Evolutionary conservation across 2,888 invertebrate species (phyloP), one percentile per base, ranked within the genome.

Genomic region (Orthosia gracilis): DNA sequence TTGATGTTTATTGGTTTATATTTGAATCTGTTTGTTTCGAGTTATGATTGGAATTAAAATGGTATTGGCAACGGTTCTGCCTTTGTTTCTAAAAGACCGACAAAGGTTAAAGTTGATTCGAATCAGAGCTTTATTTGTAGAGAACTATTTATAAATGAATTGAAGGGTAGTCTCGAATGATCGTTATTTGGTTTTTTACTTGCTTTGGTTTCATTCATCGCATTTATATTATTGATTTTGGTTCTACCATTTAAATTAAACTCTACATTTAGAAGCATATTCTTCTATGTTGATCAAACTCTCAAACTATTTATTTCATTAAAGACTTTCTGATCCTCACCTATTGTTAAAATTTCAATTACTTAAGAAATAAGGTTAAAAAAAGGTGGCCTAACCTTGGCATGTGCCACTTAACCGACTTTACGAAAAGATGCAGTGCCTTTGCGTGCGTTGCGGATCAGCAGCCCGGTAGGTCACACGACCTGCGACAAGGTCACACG

Each of bases 371-470:
- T 69, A 66, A 75, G 73, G 70, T 57, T 49, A 78, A n/a, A n/a
- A n/a, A n/a, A n/a, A n/a, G 62, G 57, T 64, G 45, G 45, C 7
- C 7, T 65, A 49, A 69, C 86, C 80, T 84, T 80, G 76, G 31
- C 71, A 66, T 63, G 78, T 68, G 61, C 68, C 66, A 69, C 74
- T 83, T 78, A 78, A 63, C 73, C 73, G 72, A 66, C 64, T 69
- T 73, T 71, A 73, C 18, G 47, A 67, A 66, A 62, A 67, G 84
- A 75, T 83, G 80, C 80, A 85, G 73, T 78, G 72, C 79, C 73
- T 58, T 86, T 76, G 86, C 86, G 86, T 86, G 88, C 61, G 78
- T 23, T 69, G 49, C 62, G 68, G 71, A 76, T 65, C 76, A 75
- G 67, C 64, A n/a, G 40, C 40, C 40, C 9, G 40, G 40, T 40